Evolutionary conservation across 1,140 invertebrate genomes (phyloP).

Genomic region (Philopotamus ludificatus): DNA sequence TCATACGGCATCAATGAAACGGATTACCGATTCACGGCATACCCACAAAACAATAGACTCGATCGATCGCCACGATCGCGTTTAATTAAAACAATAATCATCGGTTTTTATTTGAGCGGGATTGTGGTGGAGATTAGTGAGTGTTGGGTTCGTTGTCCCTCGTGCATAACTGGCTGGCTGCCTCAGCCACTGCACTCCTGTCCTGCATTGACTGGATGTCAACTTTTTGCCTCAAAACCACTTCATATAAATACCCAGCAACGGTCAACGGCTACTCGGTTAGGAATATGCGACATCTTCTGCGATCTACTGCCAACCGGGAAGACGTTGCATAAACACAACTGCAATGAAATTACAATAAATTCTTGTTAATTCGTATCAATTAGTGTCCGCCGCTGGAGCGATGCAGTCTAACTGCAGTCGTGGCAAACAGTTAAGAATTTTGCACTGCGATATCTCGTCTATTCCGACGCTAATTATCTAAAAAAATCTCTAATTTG

Average conservation of each 20-base stretch:
- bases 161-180: constrained; percentile 33
- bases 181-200: too few species aligned
- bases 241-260: constrained; percentile 33
- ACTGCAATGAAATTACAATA: background rate
- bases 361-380: background rate
- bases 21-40: too few species aligned
- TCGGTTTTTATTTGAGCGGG: too few species aligned
- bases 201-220: constrained; percentile 25
- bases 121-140: background rate
- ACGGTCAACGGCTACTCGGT: background rate
- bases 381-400: background rate
- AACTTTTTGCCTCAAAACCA: constrained; percentile 35
- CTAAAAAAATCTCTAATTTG: background rate
- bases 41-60: too few species aligned
- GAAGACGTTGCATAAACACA: background rate
- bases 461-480: background rate
- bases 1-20: too few species aligned
- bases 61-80: too few species aligned
- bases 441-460: background rate
- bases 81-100: too few species aligned
- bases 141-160: constrained; percentile 1
- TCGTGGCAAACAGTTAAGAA: too few species aligned
- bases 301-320: background rate
- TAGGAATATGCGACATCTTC: background rate
- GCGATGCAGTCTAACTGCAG: too few species aligned